Evolutionary conservation across 2,113 vertebrate genomes (phyloP), one percentile per base, ranked within the genome.

Genomic region (Chelonoidis abingdonii): DNA sequence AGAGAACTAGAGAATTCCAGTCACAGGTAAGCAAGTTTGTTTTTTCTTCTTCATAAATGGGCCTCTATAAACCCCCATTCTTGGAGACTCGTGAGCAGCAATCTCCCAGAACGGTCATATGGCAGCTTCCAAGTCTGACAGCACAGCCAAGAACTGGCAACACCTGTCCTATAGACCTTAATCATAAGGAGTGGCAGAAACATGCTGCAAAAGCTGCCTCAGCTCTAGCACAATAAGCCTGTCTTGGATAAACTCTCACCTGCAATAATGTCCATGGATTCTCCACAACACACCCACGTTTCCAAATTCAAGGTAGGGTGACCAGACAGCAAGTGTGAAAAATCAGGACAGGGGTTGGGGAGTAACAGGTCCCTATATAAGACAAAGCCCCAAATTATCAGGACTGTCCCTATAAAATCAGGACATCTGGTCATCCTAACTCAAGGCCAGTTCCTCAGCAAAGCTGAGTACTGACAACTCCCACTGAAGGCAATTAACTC

Each of bases 21-120:
- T 89, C 86, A 86, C 75, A 95, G 72, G n/a, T 89, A 94, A 90
- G 56, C 47, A 79, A 91, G 38, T 27, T 82, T 94, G 24, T 69
- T 90, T 69, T 90, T 93, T 72, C 84, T 47, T 12, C 38, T 22
- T 90, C 52, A 80, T 22, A 86, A 96, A 93, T 13, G 29, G 88
- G 6, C 27, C 44, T 84, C 69, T 49, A 84, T 4, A 89, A 52
- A 92, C 53, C 38, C 76, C 65, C 59, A 49, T 21, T 93, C 38
- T 65, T 91, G 27, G 35, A 92, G 88, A 65, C 88, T 85, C 90
- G 29, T 50, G 29, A 93, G 79, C 69, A 82, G 47, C 10, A 1
- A 2, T 49, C 0, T 0, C 27, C 94, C 78, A 89, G 72, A 96
- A 96, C 27, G 38, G 83, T 79, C 89, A 75, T 47, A 90, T 79